Evolutionary conservation across 2,797 vertebrate species (phyloP).

Genomic region (Protosalanx chinensis): DNA sequence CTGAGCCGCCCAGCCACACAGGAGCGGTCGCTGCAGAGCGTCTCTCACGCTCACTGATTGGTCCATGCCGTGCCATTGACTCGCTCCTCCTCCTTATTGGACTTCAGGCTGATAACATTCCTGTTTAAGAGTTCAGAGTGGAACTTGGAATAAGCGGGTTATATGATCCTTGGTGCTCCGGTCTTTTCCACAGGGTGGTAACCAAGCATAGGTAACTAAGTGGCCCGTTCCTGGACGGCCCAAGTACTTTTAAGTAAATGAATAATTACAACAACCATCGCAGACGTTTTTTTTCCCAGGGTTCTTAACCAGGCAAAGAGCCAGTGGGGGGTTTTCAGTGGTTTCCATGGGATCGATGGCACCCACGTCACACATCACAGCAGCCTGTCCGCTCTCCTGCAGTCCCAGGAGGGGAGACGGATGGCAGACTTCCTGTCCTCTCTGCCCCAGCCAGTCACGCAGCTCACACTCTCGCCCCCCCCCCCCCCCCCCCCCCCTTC

Average conservation of each 20-base stretch:
- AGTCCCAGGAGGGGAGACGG: slow-evolving; percentile 31
- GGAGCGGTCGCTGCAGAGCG: slow-evolving; percentile 11
- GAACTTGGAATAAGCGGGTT: slow-evolving; percentile 33
- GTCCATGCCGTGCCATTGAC: slow-evolving; percentile 6
- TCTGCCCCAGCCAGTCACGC: slow-evolving; percentile 31
- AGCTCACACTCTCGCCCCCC: slow-evolving; percentile 1
- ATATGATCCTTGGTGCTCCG: slow-evolving; percentile 20
- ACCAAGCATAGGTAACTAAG: slow-evolving; percentile 22
- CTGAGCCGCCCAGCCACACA: slow-evolving; percentile 42
- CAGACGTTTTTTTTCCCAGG: slow-evolving; percentile 4
- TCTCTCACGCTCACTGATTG: slow-evolving; percentile 21
- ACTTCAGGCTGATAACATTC: slow-evolving; percentile 32
- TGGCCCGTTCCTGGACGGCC: slow-evolving; percentile 33
- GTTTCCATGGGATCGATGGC: slow-evolving; percentile 26
- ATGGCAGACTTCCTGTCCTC: slow-evolving; percentile 58
- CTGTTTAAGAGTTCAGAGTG: background rate
- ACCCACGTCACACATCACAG: slow-evolving; percentile 21
- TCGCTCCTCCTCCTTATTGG: background rate
- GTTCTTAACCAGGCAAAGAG: slow-evolving; percentile 9
- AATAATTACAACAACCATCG: slow-evolving; percentile 12
- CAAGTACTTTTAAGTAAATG: slow-evolving; percentile 29
- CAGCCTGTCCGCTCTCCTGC: slow-evolving; percentile 13
- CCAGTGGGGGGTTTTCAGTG: background rate
- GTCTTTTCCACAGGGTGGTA: slow-evolving; percentile 22
- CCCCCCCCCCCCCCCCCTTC: background rate